Evolutionary conservation across 2,113 vertebrate genomes (phyloP).

Genomic region (Chitala chitala): DNA sequence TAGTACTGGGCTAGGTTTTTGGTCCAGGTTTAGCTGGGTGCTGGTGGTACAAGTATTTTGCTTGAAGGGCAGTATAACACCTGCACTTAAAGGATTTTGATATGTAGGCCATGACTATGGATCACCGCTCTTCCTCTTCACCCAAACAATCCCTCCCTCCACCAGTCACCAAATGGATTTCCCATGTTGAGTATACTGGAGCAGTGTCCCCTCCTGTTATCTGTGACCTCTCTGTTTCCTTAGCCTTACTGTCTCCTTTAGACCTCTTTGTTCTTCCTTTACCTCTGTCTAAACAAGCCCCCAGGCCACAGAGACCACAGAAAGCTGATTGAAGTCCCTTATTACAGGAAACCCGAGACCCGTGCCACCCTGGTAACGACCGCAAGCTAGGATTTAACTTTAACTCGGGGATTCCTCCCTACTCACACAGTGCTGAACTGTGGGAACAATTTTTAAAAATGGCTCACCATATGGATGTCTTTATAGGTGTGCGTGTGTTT

Average conservation of each 20-base stretch:
- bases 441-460: not conserved
- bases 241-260: constrained; percentile 1
- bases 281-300: not conserved
- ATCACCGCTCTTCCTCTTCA: not conserved
- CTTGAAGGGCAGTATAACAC: too few species aligned
- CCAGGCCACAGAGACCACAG: not conserved
- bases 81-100: too few species aligned
- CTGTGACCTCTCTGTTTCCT: not conserved
- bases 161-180: not conserved
- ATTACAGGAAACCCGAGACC: constrained; percentile 23
- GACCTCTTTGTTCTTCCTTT: not conserved
- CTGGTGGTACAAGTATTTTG: too few species aligned
- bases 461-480: not conserved
- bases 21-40: too few species aligned
- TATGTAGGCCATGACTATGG: too few species aligned
- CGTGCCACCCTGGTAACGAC: not conserved
- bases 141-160: not conserved
- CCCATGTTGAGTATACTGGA: not conserved
- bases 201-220: not conserved
- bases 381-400: not conserved
- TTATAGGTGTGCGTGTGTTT: not conserved
- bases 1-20: too few species aligned
- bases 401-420: not conserved
- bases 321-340: not conserved
- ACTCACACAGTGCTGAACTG: not conserved